phyloP scores from a whole-genome alignment of 2,113 vertebrate species.

The Suricata suricatta region DNA sequence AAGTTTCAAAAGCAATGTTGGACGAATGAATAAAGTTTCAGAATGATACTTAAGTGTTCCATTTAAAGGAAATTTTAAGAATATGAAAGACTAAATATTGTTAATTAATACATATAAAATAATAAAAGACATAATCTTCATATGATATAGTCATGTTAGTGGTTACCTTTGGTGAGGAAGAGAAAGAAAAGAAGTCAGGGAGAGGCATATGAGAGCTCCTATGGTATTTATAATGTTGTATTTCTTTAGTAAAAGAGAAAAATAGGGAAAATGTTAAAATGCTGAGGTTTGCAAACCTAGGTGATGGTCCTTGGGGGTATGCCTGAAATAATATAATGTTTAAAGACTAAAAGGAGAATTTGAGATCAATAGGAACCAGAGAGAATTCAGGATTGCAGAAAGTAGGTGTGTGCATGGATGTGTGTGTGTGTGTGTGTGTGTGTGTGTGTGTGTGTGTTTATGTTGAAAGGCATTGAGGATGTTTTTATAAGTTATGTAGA shows the following conservation, averaged over 20 bases:
- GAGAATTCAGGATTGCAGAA: not conserved
- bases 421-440: accelerated
- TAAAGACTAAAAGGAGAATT: not conserved
- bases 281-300: not conserved
- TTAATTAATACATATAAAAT: not conserved
- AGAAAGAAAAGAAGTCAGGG: not conserved
- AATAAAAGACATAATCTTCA: not conserved
- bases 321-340: not conserved
- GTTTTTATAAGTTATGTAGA: not conserved
- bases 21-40: not conserved
- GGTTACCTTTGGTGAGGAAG: not conserved
- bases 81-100: not conserved
- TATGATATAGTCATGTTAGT: not conserved
- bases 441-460: not conserved
- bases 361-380: not conserved
- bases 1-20: not conserved
- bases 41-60: not conserved
- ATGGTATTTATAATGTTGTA: not conserved
- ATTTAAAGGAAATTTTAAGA: not conserved
- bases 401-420: not conserved
- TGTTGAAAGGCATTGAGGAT: not conserved
- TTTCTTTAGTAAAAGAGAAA: not conserved
- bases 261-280: not conserved
- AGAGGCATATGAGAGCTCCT: not conserved
- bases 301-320: not conserved